Base-by-base conservation (phyloP, 2,888 invertebrate species). In the Drosophila infuscata region DNA sequence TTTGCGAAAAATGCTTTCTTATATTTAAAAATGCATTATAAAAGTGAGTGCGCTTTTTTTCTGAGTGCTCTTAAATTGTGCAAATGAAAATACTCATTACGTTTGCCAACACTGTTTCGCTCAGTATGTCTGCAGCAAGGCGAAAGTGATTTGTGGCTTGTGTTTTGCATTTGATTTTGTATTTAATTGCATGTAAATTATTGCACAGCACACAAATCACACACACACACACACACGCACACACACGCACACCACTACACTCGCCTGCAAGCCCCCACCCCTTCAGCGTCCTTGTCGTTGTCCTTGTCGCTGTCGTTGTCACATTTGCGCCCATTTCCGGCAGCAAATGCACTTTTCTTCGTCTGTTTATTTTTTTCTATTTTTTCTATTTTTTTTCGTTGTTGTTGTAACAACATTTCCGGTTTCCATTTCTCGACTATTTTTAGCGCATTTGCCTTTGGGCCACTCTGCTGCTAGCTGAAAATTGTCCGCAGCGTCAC, bases 171-270 rank as follows among this genome's bases (percentile, higher is more conserved):
- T 78, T 78, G 32, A 57, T 63, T 75, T 79, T 70, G 62, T 70
- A 83, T 81, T 83, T 86, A 79, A 88, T 88, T 83, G 81, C 83
- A 85, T 73, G 83, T 88, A 83, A 83, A 85, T 88, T 82, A 80
- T 83, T 81, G 81, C 67, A 65, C 15, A 58, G 30, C 29, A 38
- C 80, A 67, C 56, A 75, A 70, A 68, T 72, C 65, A 59, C 66
- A 63, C 53, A 62, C 12, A n/a, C 52, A 12, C 51, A 38, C 36
- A 11, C 33, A 43, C 46, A 53, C 61, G 52, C 9, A 46, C 25
- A 35, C 48, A 30, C 25, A 46, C 25, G 38, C 11, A 46, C 15
- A 17, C 11, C 25, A 7, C 33, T 38, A 41, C 35, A 15, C 15
- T 15, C 11, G 11, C 11, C 4, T 11, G 8, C 41, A 15, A n/a